Evolutionary conservation across 2,113 vertebrate genomes (phyloP), one percentile per base, ranked within the genome.

Genomic region (Xiphophorus maculatus): DNA sequence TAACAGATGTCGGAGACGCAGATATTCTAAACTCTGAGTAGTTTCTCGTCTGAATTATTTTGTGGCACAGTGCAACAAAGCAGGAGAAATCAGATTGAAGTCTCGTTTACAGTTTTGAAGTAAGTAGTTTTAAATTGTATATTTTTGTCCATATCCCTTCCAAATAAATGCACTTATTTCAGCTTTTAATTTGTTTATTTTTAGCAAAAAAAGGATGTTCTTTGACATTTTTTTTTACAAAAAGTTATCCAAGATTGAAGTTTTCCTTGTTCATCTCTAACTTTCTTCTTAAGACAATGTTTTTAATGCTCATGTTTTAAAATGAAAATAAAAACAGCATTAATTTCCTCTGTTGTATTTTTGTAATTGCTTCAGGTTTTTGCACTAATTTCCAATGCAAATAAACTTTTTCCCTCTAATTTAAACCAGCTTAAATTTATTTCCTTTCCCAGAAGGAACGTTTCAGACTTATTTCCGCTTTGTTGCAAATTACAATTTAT

Each of bases 391-490:
- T 74, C 48, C 62, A 81, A 84, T 88, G 79, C 73, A 87, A 83
- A 89, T 87, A 1, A 67, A 67, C 7, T 37, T 81, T 76, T 66
- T 66, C 11, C 22, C 61, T 68, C 74, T 29, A 78, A 88, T 84
- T 78, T 81, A 81, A 87, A 88, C 88, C 3, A 76, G 71, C 68
- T 69, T 42, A 74, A 80, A 74, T 22, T 80, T 79, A 22, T 79
- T 88, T 73, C 66, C 62, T 74, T 80, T 69, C 74, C 62, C 83
- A 68, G 58, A 35, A n/a, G 75, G 80, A 77, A 87, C 67, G 69
- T 28, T 79, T 76, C 60, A 11, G 37, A 80, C 71, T 84, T 79
- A 40, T 3, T 40, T 71, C 15, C 25, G 37, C 14, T 17, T 60
- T 82, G 65, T 51, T 77, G 66, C 66, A 68, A 84, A 70, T 79